Conservation (phyloP, 2,113 vertebrate genomes). For the Naja naja region DNA sequence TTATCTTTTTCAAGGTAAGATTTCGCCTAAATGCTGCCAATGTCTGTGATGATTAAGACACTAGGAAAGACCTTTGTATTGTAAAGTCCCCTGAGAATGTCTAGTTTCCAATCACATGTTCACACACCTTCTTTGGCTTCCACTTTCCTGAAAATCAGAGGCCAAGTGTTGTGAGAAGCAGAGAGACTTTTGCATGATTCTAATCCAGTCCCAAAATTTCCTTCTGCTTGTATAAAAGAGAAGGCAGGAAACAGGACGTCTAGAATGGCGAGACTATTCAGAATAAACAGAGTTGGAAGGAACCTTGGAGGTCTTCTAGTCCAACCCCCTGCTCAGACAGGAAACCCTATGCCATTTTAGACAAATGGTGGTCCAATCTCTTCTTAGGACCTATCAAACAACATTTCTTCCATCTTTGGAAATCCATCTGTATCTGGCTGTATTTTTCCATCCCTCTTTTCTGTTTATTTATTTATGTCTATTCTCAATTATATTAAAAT, state of each 20-base stretch:
- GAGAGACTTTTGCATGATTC: background rate
- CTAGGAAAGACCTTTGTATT: background rate
- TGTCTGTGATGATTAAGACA: background rate
- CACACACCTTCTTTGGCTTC: background rate
- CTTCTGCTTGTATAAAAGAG: background rate
- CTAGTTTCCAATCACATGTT: background rate
- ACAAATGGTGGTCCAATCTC: too few relatives aligned
- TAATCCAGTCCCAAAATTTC: background rate
- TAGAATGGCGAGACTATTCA: background rate
- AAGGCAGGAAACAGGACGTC: background rate
- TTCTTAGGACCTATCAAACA: background rate
- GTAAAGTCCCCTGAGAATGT: background rate
- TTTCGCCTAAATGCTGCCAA: background rate
- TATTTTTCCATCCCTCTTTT: background rate
- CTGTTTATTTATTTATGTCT: background rate
- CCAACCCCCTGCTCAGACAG: too few relatives aligned
- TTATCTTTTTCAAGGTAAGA: background rate
- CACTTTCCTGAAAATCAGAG: background rate
- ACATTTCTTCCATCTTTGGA: background rate
- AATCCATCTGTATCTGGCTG: background rate
- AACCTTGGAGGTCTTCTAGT: too few relatives aligned
- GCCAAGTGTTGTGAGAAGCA: background rate
- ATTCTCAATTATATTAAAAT: background rate
- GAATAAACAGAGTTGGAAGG: too few relatives aligned
- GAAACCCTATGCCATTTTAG: too few relatives aligned